Evolutionary conservation across 2,113 vertebrate species (phyloP), one percentile per base, ranked within the genome.

Genomic region (Callipepla californica): DNA sequence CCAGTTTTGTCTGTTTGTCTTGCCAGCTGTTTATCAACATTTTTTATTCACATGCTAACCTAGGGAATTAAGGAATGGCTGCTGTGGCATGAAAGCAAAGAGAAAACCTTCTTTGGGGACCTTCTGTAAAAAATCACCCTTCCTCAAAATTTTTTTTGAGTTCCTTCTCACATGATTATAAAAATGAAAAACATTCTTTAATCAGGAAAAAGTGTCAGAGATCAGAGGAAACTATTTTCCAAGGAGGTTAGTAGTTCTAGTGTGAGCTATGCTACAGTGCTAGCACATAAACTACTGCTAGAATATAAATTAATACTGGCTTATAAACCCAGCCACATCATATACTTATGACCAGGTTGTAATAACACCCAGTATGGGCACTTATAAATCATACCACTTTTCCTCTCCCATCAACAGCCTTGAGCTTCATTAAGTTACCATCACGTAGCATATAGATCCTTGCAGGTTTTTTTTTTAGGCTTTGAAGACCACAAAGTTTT

Each of bases 181-280:
- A 87, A 80, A 68, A 72, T 26, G 4, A 36, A 63, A 86, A 26
- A 0, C 3, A 6, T 34, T 75, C 58, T 87, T 90, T 67, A 82
- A 63, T 87, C 59, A 83, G 50, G 50, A 79, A 79, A 42, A 80
- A 62, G 22, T 44, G 30, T 51, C 1, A 2, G 67, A 82, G 69
- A 92, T 87, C 80, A 94, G 63, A 95, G 8, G 63, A 42, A 80
- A 23, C 13, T 36, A 42, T 91, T 95, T 94, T 80, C 61, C 63
- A 72, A 62, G 13, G 55, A 66, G 34, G 20, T 47, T 77, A 59
- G 68, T 8, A 62, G 38, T 28, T 91, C 40, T 77, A 1, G 4
- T 79, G n/a, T 50, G 72, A 89, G 40, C 50, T 58, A 3, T 62
- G n/a, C 30, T 74, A 34, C 1, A 15, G 30, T 11, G 13, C 23